These are phyloP conservation scores for Endotricha flammealis DNA, from an alignment of 2,888 invertebrate species.

Conservation along the genomic window DNA sequence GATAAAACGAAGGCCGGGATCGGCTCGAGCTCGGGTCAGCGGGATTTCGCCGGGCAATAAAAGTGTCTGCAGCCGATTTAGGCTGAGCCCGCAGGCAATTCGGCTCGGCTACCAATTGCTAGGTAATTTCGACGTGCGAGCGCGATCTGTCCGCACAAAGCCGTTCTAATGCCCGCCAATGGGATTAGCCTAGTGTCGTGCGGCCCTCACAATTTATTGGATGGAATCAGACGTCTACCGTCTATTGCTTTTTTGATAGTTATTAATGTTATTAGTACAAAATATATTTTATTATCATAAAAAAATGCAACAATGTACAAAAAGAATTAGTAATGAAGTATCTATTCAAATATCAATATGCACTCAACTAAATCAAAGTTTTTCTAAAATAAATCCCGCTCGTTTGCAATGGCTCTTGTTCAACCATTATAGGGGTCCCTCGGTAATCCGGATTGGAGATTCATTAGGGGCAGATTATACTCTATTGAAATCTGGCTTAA, in stretches of 20 bases:
- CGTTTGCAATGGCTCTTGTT: slow-evolving; percentile 58
- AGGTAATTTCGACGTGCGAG: slow-evolving; percentile 73
- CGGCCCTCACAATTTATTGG: slow-evolving; percentile 70
- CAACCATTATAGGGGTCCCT: slow-evolving; percentile 60
- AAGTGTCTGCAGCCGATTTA: slow-evolving; percentile 80
- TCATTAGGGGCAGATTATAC: slow-evolving; percentile 78
- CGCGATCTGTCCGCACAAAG: slow-evolving; percentile 75
- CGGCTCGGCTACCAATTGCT: slow-evolving; percentile 73
- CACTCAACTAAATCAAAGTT: slow-evolving; percentile 61
- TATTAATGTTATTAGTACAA: slow-evolving; percentile 3
- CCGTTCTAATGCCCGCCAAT: slow-evolving; percentile 73
- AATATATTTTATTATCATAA: too few species aligned
- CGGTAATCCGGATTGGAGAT: slow-evolving; percentile 76
- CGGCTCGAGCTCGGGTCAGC: slow-evolving; percentile 68
- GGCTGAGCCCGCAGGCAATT: slow-evolving; percentile 72
- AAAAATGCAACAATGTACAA: too few species aligned
- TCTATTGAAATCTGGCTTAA: slow-evolving; percentile 77
- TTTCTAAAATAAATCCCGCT: slow-evolving; percentile 60
- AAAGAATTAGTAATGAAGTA: too few species aligned
- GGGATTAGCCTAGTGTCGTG: slow-evolving; percentile 72
- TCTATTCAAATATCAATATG: slow-evolving; percentile 21
- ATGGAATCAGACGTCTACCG: slow-evolving; percentile 54
- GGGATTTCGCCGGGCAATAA: slow-evolving; percentile 76
- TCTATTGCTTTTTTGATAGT: slow-evolving; percentile 21
- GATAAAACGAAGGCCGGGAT: slow-evolving; percentile 68